Evolutionary conservation across 2,888 invertebrate genomes (phyloP), one percentile per base, ranked within the genome.

Genomic region (Nomada fabriciana): DNA sequence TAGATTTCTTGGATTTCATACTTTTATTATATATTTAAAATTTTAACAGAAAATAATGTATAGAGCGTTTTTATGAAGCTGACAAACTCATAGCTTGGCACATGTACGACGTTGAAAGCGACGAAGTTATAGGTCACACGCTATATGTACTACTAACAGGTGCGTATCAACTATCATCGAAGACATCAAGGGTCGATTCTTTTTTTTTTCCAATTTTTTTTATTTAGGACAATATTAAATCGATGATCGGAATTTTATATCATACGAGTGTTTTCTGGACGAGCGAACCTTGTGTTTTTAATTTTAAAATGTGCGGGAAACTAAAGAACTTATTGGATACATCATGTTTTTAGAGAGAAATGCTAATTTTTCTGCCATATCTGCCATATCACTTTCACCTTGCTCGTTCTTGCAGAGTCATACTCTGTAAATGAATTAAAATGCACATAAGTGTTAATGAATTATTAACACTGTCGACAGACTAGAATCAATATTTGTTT

Each of bases 1-100:
- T 94, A 69, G 94, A 94, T 92, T 95, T 95, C 87, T 95, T 95
- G 11, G 91, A 88, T 85, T 90, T 91, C 72, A 78, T 78, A 60
- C 63, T 81, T 86, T 84, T 88, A 76, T 80, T 42, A 83, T 85
- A 74, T 82, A 29, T 68, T 60, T 10, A 25, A 7, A 36, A 36
- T 7, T 36, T 36, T 36, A 36, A 1, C 36, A 36, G 36, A 7
- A 36, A 7, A 36, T 7, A 36, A 36, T 36, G 7, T 36, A 7
- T 36, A 36, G 36, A 36, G 0, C 55, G 36, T 0, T 15, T 43
- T 4, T 23, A 18, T 1, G 25, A 15, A 52, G 9, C 2, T 59
- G 20, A 63, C 4, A 29, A 52, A 52, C 68, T 63, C 57, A 68
- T 72, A 25, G 11, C 43, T 59, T 15, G 15, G 1, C 55, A 36